Conservation (phyloP, 2,797 vertebrate genomes). For the Hoplostethus mediterraneus region DNA sequence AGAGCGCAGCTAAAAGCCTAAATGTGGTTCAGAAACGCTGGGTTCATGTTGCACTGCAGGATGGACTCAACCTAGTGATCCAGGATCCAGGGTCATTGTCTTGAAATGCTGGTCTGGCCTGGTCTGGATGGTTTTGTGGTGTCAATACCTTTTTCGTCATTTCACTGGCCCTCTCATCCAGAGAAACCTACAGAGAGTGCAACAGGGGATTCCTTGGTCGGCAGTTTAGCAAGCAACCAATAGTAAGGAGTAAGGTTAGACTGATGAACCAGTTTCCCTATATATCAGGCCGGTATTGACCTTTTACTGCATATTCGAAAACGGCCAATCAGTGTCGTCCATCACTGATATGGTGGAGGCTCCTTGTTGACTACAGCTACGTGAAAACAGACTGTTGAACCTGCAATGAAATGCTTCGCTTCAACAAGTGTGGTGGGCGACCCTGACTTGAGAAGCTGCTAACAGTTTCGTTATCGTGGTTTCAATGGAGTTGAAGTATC, state of each 20-base stretch:
- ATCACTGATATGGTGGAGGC: too few relatives aligned
- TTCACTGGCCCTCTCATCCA: neutral
- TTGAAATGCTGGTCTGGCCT: slow-evolving; percentile 19
- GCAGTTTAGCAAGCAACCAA: neutral
- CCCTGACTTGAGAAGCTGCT: slow-evolving; percentile 9
- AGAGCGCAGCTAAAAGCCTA: slow-evolving; percentile 29
- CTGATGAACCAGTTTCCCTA: too few relatives aligned
- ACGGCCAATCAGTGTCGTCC: too few relatives aligned
- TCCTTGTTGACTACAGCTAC: too few relatives aligned
- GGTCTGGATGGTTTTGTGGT: neutral
- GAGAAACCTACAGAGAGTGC: too few relatives aligned
- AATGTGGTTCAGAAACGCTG: slow-evolving; percentile 27
- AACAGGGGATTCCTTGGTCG: too few relatives aligned
- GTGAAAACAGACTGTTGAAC: too few relatives aligned
- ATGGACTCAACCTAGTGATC: slow-evolving; percentile 10
- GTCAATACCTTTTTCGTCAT: neutral
- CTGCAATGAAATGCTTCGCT: too few relatives aligned
- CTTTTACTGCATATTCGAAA: too few relatives aligned
- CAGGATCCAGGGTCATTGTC: slow-evolving; percentile 6
- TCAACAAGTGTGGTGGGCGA: neutral
- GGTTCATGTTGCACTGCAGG: slow-evolving; percentile 22
- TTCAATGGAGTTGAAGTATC: too few relatives aligned
- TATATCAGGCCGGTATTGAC: too few relatives aligned
- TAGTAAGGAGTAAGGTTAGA: too few relatives aligned
- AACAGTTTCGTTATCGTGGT: neutral